Percentiles rank a stretch among this genome's conserved stretches.
Conservation (phyloP, 2,113 vertebrate species). For the Stigmatopora argus region DNA sequence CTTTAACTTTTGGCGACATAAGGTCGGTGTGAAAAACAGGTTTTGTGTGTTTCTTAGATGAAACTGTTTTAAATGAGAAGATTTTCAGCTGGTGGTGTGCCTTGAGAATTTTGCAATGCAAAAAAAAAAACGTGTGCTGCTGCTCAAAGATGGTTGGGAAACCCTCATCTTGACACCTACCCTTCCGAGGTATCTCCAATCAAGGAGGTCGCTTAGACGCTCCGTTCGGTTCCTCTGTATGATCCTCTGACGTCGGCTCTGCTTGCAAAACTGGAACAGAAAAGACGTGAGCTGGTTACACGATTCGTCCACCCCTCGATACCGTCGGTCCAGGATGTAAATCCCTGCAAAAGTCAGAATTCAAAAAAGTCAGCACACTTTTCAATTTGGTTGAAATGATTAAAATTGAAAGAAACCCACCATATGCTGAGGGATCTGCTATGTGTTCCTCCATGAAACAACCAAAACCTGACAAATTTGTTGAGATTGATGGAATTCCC, state of each 20-base stretch:
- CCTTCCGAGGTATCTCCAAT: conserved; percentile 92
- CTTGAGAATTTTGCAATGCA: too few species aligned
- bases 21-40: too few species aligned
- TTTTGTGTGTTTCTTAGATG: too few species aligned
- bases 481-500: conserved; percentile 89
- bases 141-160: too few species aligned
- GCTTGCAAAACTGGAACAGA: conserved; percentile 92
- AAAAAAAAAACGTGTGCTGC: too few species aligned
- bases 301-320: conserved; percentile 83
- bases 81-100: too few species aligned
- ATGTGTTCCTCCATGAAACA: conserved; percentile 96
- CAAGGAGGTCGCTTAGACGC: conserved; percentile 86
- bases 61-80: too few species aligned
- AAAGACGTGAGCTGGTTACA: conserved; percentile 92
- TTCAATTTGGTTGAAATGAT: background rate
- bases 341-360: conserved; percentile 69
- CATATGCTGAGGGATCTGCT: conserved; percentile 84
- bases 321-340: conserved; percentile 88
- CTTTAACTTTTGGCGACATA: too few species aligned
- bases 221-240: conserved; percentile 92
- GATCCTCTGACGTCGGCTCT: conserved; percentile 87
- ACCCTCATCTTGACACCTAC: conserved; percentile 55
- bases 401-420: conserved; percentile 50
- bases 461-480: conserved; percentile 89
- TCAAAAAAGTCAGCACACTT: background rate